Evolutionary conservation across 2,888 invertebrate species (phyloP).

Genomic region (Silvanus unidentatus): DNA sequence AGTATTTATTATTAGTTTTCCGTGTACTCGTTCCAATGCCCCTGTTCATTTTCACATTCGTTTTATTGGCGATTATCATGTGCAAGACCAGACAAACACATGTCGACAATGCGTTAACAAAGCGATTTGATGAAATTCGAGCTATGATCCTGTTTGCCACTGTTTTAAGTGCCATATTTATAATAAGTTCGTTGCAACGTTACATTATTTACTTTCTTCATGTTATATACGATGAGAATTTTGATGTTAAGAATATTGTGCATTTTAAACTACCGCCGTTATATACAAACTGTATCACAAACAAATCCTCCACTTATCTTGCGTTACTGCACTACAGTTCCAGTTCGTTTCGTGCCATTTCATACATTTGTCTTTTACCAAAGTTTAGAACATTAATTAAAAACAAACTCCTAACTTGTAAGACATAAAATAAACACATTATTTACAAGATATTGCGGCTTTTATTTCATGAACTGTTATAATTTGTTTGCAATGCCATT

Average conservation of each 20-base stretch:
- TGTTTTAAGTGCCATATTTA: conserved; percentile 30
- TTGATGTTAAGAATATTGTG: conserved; percentile 8
- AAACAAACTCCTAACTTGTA: conserved; percentile 7
- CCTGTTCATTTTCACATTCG: conserved; percentile 31
- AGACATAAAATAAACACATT: neutral
- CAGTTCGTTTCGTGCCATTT: conserved; percentile 27
- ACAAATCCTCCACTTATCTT: conserved; percentile 24
- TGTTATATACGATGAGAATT: conserved; percentile 19
- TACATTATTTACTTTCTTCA: conserved; percentile 33
- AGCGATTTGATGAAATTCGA: conserved; percentile 32
- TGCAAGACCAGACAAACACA: conserved; percentile 29
- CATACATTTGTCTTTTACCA: conserved; percentile 29
- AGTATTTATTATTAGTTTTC: conserved; percentile 35
- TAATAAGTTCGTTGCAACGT: conserved; percentile 37
- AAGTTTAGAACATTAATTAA: conserved; percentile 22
- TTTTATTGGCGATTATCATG: conserved; percentile 32
- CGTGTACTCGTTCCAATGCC: conserved; percentile 33
- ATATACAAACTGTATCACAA: conserved; percentile 29
- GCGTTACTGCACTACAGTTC: conserved; percentile 37
- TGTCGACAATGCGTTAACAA: conserved; percentile 32
- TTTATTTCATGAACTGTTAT: conserved; percentile 12
- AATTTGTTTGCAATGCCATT: conserved; percentile 42
- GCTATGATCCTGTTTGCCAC: conserved; percentile 33
- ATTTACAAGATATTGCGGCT: too few species aligned
- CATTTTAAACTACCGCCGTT: conserved; percentile 37